phyloP scores from a whole-genome alignment of 2,113 vertebrate genomes.

The Apteryx owenii region DNA sequence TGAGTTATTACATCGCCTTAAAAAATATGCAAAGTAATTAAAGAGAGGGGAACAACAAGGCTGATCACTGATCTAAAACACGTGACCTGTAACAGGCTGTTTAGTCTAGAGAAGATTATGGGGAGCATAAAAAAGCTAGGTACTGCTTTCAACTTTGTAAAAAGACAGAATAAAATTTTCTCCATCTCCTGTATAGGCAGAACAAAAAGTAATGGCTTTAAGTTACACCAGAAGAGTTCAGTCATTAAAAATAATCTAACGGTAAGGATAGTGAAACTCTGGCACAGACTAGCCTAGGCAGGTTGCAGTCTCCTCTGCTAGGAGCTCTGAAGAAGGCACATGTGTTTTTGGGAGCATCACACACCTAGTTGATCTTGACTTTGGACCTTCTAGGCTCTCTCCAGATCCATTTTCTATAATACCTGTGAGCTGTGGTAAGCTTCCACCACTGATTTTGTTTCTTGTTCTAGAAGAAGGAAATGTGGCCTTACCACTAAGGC shows the following conservation, averaged over 20 bases:
- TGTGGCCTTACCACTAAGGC: rapidly evolving
- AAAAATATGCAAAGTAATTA: not conserved
- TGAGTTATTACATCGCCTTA: not conserved
- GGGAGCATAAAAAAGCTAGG: not conserved
- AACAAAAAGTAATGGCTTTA: not conserved
- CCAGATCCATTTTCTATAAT: not conserved
- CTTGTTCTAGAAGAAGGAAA: not conserved
- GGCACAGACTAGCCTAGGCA: not conserved
- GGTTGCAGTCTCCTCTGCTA: not conserved
- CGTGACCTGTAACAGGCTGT: not conserved
- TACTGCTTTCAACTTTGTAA: not conserved
- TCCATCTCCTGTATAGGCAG: not conserved
- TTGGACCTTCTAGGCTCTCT: not conserved
- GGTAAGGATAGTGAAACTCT: not conserved
- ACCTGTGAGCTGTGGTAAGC: not conserved
- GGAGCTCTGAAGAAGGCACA: not conserved
- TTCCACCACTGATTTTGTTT: not conserved
- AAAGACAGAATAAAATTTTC: not conserved
- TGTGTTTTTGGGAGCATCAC: not conserved
- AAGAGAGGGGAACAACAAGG: not conserved
- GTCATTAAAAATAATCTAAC: not conserved
- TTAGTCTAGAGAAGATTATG: not conserved
- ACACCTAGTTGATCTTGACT: not conserved
- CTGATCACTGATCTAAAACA: not conserved
- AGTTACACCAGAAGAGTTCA: not conserved